phyloP scores from a whole-genome alignment of 2,888 invertebrate genomes.

The Stenodera caucasica region DNA sequence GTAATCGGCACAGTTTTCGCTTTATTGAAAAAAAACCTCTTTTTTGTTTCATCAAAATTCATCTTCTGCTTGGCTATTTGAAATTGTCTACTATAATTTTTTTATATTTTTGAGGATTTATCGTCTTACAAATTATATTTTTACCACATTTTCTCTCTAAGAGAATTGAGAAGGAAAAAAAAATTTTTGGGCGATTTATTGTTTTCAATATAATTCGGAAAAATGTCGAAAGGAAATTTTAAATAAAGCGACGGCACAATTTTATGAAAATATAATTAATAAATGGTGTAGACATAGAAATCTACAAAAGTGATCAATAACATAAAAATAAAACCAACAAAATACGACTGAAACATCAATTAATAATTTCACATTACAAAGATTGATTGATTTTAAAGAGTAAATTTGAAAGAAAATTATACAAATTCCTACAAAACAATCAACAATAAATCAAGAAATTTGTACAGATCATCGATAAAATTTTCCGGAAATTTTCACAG shows the following conservation, averaged over 20 bases:
- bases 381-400: background rate
- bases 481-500: conserved; percentile 56
- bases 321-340: background rate
- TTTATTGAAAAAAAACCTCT: too few species aligned
- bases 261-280: conserved; percentile 7
- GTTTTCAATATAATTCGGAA: too few species aligned
- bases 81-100: too few species aligned
- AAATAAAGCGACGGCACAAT: background rate
- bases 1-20: too few species aligned
- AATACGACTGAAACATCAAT: background rate
- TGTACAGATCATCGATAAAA: background rate
- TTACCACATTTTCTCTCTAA: too few species aligned
- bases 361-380: background rate
- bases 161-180: too few species aligned
- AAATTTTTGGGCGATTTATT: too few species aligned
- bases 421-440: conserved; percentile 6
- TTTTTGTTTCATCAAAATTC: too few species aligned
- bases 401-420: background rate
- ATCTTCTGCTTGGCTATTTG: too few species aligned
- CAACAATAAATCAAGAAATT: background rate
- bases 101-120: too few species aligned
- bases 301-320: background rate
- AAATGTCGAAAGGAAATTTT: background rate
- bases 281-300: background rate
- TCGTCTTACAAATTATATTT: too few species aligned